Percentiles rank a stretch among this genome's conserved stretches.
Evolutionary conservation across 2,797 vertebrate genomes (phyloP).

Genomic region (Gymnothorax reevesii): DNA sequence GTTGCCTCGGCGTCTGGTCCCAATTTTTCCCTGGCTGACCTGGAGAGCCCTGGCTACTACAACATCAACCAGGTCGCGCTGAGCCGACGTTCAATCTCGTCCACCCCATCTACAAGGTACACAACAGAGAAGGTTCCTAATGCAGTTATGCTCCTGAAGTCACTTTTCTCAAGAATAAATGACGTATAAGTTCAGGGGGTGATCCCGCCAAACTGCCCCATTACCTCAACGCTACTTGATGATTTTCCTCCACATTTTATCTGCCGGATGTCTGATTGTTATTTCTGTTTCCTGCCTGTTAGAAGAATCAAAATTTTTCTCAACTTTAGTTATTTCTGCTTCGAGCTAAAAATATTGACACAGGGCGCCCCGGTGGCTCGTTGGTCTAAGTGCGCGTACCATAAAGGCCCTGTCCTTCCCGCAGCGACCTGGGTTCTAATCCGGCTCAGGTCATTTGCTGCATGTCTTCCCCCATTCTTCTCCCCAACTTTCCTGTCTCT

Average conservation of each 20-base stretch:
- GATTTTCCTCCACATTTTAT: background rate
- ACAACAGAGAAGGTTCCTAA: background rate
- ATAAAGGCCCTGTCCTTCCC: too few species aligned
- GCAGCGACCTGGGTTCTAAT: too few species aligned
- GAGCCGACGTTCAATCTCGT: constrained; percentile 75
- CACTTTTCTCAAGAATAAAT: background rate
- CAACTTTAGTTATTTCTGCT: too few species aligned
- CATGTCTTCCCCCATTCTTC: too few species aligned
- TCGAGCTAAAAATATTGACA: too few species aligned
- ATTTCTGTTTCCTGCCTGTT: background rate
- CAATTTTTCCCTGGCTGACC: constrained; percentile 80
- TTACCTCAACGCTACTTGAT: background rate
- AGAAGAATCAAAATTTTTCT: too few species aligned
- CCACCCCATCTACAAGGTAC: constrained; percentile 77
- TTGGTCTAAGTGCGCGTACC: too few species aligned
- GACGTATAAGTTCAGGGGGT: background rate
- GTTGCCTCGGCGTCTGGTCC: constrained; percentile 79
- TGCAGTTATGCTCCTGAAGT: background rate
- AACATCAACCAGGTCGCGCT: constrained; percentile 82
- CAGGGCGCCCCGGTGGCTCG: too few species aligned
- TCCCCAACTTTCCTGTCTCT: too few species aligned
- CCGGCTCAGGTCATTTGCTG: too few species aligned
- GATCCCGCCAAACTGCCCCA: background rate
- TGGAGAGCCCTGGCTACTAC: constrained; percentile 82
- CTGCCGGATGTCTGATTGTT: background rate